phyloP scores from a whole-genome alignment of 2,888 invertebrate genomes.

The Dicranocentrus wangi region DNA sequence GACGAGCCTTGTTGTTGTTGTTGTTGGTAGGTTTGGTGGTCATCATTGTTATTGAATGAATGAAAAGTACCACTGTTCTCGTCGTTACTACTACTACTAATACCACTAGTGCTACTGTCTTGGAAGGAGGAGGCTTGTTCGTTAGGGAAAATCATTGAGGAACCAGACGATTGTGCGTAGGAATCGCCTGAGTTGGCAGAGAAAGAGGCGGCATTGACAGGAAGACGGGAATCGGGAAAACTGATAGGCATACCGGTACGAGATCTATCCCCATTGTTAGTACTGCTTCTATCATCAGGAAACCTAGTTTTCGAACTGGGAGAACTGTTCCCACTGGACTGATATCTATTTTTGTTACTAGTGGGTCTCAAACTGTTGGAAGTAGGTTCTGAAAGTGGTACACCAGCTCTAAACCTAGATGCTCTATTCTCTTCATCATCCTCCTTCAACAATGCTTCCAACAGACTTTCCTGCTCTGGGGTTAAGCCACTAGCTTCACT shows the following conservation, averaged over 20 bases:
- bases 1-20: slow-evolving; percentile 48
- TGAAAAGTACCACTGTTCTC: slow-evolving; percentile 36
- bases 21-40: slow-evolving; percentile 35
- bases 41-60: slow-evolving; percentile 41
- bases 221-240: slow-evolving; percentile 63
- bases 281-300: slow-evolving; percentile 37
- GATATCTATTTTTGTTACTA: slow-evolving; percentile 5
- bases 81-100: slow-evolving; percentile 30
- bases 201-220: slow-evolving; percentile 62
- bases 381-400: neutral
- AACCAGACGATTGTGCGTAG: slow-evolving; percentile 24
- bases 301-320: slow-evolving; percentile 50
- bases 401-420: slow-evolving; percentile 34
- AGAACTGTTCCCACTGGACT: slow-evolving; percentile 6
- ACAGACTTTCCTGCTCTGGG: slow-evolving; percentile 66
- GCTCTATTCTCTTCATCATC: slow-evolving; percentile 61
- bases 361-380: neutral
- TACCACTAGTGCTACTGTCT: slow-evolving; percentile 27
- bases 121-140: slow-evolving; percentile 48
- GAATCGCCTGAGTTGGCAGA: slow-evolving; percentile 28
- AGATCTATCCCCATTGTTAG: slow-evolving; percentile 26
- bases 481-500: slow-evolving; percentile 64
- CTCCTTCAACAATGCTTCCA: slow-evolving; percentile 64
- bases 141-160: slow-evolving; percentile 58
- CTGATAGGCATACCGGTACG: slow-evolving; percentile 40